A percentile compares a stretch with the other conserved stretches of the same genome.
Evolutionary conservation across 2,113 vertebrate genomes (phyloP).

Genomic region (Calyptommatus sinebrachiatus): DNA sequence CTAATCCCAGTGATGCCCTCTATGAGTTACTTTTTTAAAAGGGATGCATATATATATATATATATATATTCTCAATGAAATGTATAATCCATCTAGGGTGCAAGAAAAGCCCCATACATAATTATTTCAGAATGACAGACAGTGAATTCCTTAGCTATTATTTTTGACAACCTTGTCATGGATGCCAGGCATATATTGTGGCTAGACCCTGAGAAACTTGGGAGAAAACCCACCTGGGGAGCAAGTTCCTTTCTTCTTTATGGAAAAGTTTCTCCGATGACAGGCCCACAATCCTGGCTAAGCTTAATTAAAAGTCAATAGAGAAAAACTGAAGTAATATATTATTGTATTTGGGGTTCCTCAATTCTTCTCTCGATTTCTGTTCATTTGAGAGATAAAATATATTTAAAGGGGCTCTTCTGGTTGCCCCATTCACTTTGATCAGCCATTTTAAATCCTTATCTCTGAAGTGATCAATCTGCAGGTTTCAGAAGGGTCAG

Average conservation of each 20-base stretch:
- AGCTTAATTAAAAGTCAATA: constrained; percentile 79
- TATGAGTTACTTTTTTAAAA: constrained; percentile 53
- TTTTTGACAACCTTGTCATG: constrained; percentile 80
- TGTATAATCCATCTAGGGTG: constrained; percentile 65
- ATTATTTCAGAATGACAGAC: constrained; percentile 80
- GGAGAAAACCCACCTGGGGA: constrained; percentile 75
- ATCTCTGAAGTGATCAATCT: constrained; percentile 57
- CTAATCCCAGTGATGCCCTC: constrained; percentile 58
- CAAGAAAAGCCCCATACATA: constrained; percentile 70
- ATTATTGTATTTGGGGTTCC: constrained; percentile 66
- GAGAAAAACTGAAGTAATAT: constrained; percentile 69
- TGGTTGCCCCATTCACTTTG: constrained; percentile 54
- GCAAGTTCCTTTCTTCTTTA: constrained; percentile 72
- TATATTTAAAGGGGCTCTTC: constrained; percentile 63
- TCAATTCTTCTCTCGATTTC: constrained; percentile 57
- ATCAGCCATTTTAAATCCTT: constrained; percentile 60
- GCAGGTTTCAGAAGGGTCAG: constrained; percentile 41
- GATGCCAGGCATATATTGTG: constrained; percentile 70
- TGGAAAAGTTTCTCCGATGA: constrained; percentile 72
- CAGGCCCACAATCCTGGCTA: constrained; percentile 72
- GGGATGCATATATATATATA: constrained; percentile 58
- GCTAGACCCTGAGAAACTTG: constrained; percentile 69
- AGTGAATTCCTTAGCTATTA: constrained; percentile 78
- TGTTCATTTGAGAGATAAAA: constrained; percentile 66
- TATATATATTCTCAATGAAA: constrained; percentile 74